These are phyloP conservation scores for Drosophila funebris DNA, from an alignment of 1,140 invertebrate species.

Conservation along the genomic window DNA sequence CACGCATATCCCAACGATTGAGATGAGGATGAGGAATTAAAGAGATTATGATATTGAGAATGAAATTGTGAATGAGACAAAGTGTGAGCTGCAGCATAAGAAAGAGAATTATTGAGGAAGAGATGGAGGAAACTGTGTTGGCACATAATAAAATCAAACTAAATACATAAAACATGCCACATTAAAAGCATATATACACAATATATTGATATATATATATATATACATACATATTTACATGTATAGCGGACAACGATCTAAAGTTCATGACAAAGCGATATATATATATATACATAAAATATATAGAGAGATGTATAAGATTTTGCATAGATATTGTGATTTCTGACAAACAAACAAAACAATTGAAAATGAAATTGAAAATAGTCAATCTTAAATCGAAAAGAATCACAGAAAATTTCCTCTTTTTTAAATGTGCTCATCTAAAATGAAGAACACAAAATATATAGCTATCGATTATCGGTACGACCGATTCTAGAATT, in stretches of 20 bases:
- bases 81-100: neutral
- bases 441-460: constrained; percentile 26
- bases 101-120: neutral
- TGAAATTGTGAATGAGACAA: constrained; percentile 1
- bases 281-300: constrained; percentile 51
- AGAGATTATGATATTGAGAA: constrained; percentile 3
- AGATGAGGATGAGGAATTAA: constrained; percentile 25
- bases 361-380: constrained; percentile 44
- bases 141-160: constrained; percentile 19
- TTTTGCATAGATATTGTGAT: constrained; percentile 78
- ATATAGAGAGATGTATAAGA: constrained; percentile 59
- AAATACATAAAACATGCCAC: constrained; percentile 35
- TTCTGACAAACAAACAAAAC: constrained; percentile 35
- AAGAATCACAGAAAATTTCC: constrained; percentile 33
- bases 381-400: constrained; percentile 56
- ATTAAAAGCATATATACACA: constrained; percentile 20
- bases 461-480: constrained; percentile 34
- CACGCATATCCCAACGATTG: constrained; percentile 80
- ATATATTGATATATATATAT: constrained; percentile 45
- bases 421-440: constrained; percentile 30
- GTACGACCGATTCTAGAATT: constrained; percentile 21
- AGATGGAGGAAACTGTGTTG: constrained; percentile 9
- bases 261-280: constrained; percentile 57
- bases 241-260: constrained; percentile 68
- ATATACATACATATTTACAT: constrained; percentile 67